Percentiles rank a stretch among this genome's conserved stretches.
Evolutionary conservation across 2,113 vertebrate genomes (phyloP).

Genomic region (Azemiops feae): DNA sequence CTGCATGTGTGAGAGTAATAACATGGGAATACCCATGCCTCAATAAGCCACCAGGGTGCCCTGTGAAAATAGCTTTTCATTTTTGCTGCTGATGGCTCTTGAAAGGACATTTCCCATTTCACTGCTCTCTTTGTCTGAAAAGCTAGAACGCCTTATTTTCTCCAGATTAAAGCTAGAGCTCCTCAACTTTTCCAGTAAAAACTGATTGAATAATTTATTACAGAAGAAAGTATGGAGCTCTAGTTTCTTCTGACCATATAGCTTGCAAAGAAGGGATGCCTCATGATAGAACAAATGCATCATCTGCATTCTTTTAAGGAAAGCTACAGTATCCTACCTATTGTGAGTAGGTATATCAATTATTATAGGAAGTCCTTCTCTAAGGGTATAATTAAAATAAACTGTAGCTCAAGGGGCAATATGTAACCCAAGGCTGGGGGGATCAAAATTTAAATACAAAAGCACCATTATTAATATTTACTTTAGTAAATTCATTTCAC

Average conservation of each 20-base stretch:
- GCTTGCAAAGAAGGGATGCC: background rate
- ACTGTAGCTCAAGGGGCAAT: background rate
- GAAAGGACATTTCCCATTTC: background rate
- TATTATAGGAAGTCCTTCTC: background rate
- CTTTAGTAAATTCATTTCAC: background rate
- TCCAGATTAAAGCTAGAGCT: background rate
- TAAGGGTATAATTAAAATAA: conserved; percentile 13
- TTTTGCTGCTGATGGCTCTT: background rate
- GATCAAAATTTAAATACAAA: background rate
- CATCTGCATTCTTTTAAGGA: background rate
- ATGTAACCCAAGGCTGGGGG: background rate
- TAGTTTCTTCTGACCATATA: background rate
- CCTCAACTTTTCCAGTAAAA: background rate
- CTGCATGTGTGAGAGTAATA: background rate
- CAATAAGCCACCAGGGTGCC: background rate
- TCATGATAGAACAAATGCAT: background rate
- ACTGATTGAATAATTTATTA: background rate
- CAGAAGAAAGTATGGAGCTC: background rate
- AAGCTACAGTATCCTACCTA: background rate
- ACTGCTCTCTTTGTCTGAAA: background rate
- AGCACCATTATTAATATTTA: background rate
- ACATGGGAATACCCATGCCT: background rate
- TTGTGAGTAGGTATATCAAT: background rate
- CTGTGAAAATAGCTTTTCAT: background rate
- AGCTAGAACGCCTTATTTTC: background rate